Evolutionary conservation across 2,113 vertebrate genomes (phyloP), one percentile per base, ranked within the genome.

Genomic region (Polyodon spathula): DNA sequence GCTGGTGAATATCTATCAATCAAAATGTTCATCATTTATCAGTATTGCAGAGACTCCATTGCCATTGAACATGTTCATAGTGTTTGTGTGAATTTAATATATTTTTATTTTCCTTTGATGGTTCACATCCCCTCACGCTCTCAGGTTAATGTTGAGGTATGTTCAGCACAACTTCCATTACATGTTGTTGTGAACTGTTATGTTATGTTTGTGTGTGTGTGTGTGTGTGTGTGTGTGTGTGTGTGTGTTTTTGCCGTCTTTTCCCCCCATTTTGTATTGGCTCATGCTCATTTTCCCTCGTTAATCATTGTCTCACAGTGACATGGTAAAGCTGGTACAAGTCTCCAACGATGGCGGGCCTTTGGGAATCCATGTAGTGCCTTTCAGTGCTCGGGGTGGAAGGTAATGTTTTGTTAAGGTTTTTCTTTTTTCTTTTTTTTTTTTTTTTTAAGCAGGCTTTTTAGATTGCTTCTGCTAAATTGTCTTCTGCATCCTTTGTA

Each of bases 301-400:
- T 86, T 88, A 76, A 61, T 90, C 92, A 77, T 81, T 84, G 78
- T 88, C 83, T 88, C 80, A 80, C 89, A 98, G 96, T 80, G 88
- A 89, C 81, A 92, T 98, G 88, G 89, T 99, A 76, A 93, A 93
- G 89, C 90, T 89, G 61, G 93, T 99, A 6, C 87, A 95, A 78
- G 93, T 99, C 88, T 90, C 91, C 88, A 99, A 97, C 77, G 91
- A 85, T 71, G 94, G 94, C 14, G 94, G 96, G 70, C 96, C 94
- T 70, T 82, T 99, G 83, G 96, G 96, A 73, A 99, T 99, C 90
- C 96, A 99, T 73, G 89, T 99, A 74, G 91, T 97, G 81, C 90
- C 96, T 80, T 96, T 97, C 91, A 96, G 94, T 84, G 86, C 91
- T 65, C 89, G 86, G 77, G 93, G 94, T 42, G 80, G 89, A 89